Conservation (phyloP, 1,140 invertebrate species). For the Leptinotarsa texana region DNA sequence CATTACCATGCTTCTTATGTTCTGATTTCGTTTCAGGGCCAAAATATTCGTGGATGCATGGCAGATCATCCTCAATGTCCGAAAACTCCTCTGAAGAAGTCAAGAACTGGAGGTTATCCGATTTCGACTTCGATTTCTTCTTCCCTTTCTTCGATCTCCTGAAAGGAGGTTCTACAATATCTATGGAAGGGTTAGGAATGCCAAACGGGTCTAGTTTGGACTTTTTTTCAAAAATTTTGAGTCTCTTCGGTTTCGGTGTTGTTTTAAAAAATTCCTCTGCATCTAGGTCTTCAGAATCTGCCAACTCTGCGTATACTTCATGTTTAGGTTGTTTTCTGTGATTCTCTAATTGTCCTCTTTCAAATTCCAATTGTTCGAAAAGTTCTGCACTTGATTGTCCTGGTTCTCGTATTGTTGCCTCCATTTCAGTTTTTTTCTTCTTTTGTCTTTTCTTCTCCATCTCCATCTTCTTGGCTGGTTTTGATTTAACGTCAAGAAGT, state of each 20-base stretch:
- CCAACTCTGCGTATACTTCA: slow-evolving; percentile 23
- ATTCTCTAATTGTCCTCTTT: neutral
- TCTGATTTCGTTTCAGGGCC: neutral
- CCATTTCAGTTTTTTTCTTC: slow-evolving; percentile 7
- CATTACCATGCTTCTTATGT: neutral
- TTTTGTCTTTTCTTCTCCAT: slow-evolving; percentile 1
- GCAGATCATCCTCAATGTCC: slow-evolving; percentile 25
- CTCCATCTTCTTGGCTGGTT: neutral
- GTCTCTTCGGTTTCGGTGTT: slow-evolving; percentile 1
- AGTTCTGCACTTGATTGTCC: slow-evolving; percentile 28
- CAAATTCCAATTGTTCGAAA: slow-evolving; percentile 24
- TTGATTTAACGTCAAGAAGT: slow-evolving; percentile 31
- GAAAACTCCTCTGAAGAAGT: slow-evolving; percentile 27
- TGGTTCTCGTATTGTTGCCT: slow-evolving; percentile 18
- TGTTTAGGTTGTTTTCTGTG: neutral
- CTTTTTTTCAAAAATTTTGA: slow-evolving; percentile 15
- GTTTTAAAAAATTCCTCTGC: slow-evolving; percentile 1
- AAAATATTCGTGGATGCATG: slow-evolving; percentile 25
- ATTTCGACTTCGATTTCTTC: slow-evolving; percentile 5
- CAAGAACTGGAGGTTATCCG: slow-evolving; percentile 16
- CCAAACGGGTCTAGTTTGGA: neutral
- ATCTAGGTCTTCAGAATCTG: slow-evolving; percentile 25
- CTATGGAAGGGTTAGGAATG: slow-evolving; percentile 7
- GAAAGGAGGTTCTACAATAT: slow-evolving; percentile 1
- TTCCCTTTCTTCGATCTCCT: slow-evolving; percentile 10